A percentile compares a stretch with the other conserved stretches of the same genome.
phyloP scores from a whole-genome alignment of 2,888 invertebrate species.

The Stomorhina lunata region DNA sequence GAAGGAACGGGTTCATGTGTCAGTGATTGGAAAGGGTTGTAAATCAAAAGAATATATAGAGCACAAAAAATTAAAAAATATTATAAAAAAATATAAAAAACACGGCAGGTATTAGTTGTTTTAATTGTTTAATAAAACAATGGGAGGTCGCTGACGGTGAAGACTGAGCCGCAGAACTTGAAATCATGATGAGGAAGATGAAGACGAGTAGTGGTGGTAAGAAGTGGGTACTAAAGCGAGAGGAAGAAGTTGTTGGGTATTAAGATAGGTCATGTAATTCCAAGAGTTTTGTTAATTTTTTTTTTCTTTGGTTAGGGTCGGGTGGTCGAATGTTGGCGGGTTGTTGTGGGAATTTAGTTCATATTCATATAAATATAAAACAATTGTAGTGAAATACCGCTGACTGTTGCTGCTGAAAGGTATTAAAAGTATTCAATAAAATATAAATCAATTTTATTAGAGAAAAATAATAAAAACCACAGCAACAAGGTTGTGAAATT shows the following conservation, averaged over 20 bases:
- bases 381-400: not conserved
- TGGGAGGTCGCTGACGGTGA: slow-evolving; percentile 72
- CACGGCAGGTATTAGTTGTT: slow-evolving; percentile 68
- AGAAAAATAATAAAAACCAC: slow-evolving; percentile 32
- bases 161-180: not conserved
- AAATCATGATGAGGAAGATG: not conserved
- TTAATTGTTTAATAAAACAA: slow-evolving; percentile 77
- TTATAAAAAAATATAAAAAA: slow-evolving; percentile 33
- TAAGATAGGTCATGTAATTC: slow-evolving; percentile 59
- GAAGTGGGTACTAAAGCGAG: too few species aligned
- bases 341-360: slow-evolving; percentile 51
- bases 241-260: too few species aligned
- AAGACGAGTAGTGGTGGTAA: not conserved
- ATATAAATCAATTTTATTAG: slow-evolving; percentile 65
- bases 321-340: slow-evolving; percentile 35
- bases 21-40: slow-evolving; percentile 60
- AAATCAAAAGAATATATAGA: slow-evolving; percentile 67
- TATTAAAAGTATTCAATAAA: slow-evolving; percentile 51
- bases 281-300: not conserved
- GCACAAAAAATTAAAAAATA: slow-evolving; percentile 52
- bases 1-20: slow-evolving; percentile 6
- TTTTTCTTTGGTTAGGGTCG: too few species aligned
- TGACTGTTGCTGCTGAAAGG: slow-evolving; percentile 1
- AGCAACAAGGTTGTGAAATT: slow-evolving; percentile 54
- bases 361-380: not conserved